Conservation (phyloP, 2,888 invertebrate genomes). For the Drosophila anceps region DNA sequence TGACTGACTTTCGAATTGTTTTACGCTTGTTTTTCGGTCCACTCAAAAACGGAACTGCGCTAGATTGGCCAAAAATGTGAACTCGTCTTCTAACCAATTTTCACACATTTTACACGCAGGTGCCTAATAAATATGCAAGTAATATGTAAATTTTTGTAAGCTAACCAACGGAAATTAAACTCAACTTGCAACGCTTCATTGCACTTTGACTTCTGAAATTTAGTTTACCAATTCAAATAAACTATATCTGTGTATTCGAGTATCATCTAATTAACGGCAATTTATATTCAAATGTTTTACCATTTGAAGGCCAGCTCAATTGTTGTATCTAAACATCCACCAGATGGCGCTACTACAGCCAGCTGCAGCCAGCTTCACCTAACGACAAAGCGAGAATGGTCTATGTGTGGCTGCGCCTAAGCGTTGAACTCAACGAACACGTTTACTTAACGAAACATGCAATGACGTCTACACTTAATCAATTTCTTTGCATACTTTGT, state of each 20-base stretch:
- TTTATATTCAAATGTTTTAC: not conserved
- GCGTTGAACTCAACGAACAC: constrained; percentile 16
- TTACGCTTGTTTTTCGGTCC: constrained; percentile 53
- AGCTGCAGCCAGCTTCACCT: not conserved
- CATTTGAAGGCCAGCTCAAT: not conserved
- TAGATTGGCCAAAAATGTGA: constrained; percentile 60
- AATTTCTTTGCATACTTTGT: constrained; percentile 39
- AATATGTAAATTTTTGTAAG: constrained; percentile 56
- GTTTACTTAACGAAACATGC: constrained; percentile 30
- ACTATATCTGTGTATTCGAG: not conserved
- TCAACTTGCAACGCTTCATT: constrained; percentile 35
- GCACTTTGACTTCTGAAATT: not conserved
- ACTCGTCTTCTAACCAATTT: constrained; percentile 58
- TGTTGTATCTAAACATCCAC: not conserved
- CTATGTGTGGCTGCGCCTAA: not conserved
- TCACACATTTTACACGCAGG: constrained; percentile 69
- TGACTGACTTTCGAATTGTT: constrained; percentile 32
- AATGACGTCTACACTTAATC: too few relatives aligned
- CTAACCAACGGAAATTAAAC: constrained; percentile 52
- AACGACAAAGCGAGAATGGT: not conserved
- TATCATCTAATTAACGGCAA: not conserved
- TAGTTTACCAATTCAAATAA: not conserved
- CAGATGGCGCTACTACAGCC: constrained; percentile 32
- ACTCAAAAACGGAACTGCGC: constrained; percentile 69
- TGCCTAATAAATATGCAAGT: constrained; percentile 46